Base-by-base conservation (phyloP, 2,113 vertebrate species). In the Malaclemys terrapin region DNA sequence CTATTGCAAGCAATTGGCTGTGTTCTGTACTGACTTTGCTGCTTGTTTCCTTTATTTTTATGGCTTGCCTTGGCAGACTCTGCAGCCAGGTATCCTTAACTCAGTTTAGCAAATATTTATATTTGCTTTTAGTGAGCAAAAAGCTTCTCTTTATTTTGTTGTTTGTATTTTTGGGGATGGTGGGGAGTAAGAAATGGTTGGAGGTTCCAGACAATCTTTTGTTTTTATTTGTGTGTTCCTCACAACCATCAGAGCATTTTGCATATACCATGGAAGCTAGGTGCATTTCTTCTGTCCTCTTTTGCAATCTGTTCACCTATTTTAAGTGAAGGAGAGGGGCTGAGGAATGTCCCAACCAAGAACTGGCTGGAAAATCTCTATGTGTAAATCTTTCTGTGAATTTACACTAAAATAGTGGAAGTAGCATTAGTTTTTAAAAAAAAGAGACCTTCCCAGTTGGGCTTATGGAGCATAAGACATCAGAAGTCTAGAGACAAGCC, bases 191-290 rank as follows among this genome's bases (percentile, higher is more conserved):
- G 11, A 27, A 92, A 8, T 88, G 84, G 62, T 86, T 89, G 76
- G 91, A 94, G 88, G 80, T 79, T 47, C 25, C 27, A 8, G 90
- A 86, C 65, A 82, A 3, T 3, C 76, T 94, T 95, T 53, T 96
- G 98, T 53, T 93, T 90, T 94, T 91, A 97, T 96, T 82, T 97
- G 90, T 95, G 53, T 92, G 94, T 96, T 84, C 94, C 81, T 98
- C 69, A 91, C 12, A 88, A 12, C 10, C 95, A 95, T 90, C 91
- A 94, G 89, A 96, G 62, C 65, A 89, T 94, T 72, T 96, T 96
- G 93, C 31, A 24, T 96, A 94, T 97, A 86, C 89, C 95, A 95
- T 97, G 93, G 91, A 97, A 96, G 52, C 93, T 93, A 88, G 96
- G 94, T 54, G 6, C 92, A 49, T 94, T 97, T 95, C 54, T 96